Evolutionary conservation across 2,797 vertebrate species (phyloP).

Genomic region (Sebastes cheni): DNA sequence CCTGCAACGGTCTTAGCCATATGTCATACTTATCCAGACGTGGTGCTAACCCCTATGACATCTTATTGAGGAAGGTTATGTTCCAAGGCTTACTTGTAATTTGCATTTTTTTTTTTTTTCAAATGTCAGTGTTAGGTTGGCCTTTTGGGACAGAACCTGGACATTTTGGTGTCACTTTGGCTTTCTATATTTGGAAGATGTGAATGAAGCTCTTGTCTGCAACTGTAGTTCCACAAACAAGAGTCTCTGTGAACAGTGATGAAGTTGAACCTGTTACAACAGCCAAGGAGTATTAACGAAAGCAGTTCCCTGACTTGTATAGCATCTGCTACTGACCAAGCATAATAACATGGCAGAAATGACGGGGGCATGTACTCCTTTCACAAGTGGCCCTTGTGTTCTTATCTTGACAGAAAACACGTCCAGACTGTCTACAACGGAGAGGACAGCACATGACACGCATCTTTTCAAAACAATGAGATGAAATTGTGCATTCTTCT

Average conservation of each 20-base stretch:
- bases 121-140: background rate
- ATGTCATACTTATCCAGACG: background rate
- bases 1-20: background rate
- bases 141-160: background rate
- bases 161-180: background rate
- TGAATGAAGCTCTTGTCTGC: background rate
- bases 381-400: background rate
- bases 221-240: background rate
- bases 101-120: background rate
- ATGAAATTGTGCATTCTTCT: constrained; percentile 10
- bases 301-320: background rate
- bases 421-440: too few relatives aligned
- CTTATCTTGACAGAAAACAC: background rate
- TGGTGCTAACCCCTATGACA: too few relatives aligned
- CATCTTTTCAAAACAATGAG: background rate
- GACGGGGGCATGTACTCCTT: background rate
- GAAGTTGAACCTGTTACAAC: background rate
- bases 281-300: background rate
- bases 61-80: background rate
- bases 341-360: background rate
- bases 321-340: background rate
- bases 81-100: background rate
- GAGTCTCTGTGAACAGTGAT: background rate
- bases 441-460: background rate
- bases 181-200: background rate